A percentile compares a stretch with the other conserved stretches of the same genome.
phyloP scores from a whole-genome alignment of 2,888 invertebrate species.

The Danaus chrysippus region DNA sequence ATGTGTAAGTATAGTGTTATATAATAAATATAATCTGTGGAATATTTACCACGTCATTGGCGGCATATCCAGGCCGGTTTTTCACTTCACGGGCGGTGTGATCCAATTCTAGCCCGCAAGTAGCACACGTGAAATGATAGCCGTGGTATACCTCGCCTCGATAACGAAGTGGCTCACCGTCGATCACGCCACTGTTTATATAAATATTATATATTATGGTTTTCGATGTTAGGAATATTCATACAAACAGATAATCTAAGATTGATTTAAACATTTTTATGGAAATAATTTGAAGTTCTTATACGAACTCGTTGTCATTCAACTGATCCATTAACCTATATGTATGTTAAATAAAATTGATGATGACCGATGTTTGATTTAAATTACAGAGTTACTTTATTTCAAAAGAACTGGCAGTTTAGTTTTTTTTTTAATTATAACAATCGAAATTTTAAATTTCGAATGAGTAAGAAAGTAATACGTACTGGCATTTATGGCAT shows the following conservation, averaged over 20 bases:
- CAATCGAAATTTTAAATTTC: not conserved
- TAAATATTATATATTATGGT: too few species aligned
- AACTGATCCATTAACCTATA: too few species aligned
- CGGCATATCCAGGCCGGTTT: constrained; percentile 92
- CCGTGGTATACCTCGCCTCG: constrained; percentile 99
- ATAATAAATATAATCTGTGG: not conserved
- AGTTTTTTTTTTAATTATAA: too few species aligned
- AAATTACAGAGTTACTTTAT: too few species aligned
- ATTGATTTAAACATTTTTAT: too few species aligned
- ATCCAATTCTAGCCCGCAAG: constrained; percentile 94
- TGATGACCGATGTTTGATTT: too few species aligned
- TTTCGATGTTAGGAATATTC: constrained; percentile 3
- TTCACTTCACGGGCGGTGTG: constrained; percentile 97
- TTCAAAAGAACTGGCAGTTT: too few species aligned
- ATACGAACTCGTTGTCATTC: too few species aligned
- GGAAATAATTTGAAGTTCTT: too few species aligned
- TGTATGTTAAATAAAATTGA: too few species aligned
- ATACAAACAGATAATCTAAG: too few species aligned
- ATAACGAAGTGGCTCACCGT: constrained; percentile 93
- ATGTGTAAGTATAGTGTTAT: too few species aligned
- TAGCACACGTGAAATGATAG: constrained; percentile 98
- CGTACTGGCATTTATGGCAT: constrained; percentile 99
- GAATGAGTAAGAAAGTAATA: constrained; percentile 36
- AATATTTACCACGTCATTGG: constrained; percentile 88
- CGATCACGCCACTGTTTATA: constrained; percentile 87